Conservation (phyloP, 2,888 invertebrate species). For the Achlya flavicornis region DNA sequence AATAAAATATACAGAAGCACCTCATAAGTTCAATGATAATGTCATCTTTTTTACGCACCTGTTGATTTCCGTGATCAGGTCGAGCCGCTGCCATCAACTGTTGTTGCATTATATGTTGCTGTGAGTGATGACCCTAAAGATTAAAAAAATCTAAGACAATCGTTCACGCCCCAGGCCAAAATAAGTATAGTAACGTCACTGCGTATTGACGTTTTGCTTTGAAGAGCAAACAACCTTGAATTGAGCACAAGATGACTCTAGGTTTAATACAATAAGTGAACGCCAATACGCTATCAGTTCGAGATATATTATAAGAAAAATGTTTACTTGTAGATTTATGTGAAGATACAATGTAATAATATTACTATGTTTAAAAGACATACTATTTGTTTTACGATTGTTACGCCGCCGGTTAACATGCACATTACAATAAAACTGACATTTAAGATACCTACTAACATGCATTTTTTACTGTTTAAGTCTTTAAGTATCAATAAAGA, state of each 20-base stretch:
- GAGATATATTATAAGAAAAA: neutral
- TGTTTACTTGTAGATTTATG: neutral
- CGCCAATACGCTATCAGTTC: neutral
- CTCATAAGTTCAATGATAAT: slow-evolving; percentile 5
- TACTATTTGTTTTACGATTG: neutral
- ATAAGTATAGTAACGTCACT: slow-evolving; percentile 6
- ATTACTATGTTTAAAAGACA: neutral
- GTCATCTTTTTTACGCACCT: slow-evolving; percentile 52
- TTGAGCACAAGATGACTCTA: slow-evolving; percentile 3
- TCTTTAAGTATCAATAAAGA: no score
- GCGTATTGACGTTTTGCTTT: slow-evolving; percentile 3
- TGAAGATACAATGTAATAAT: neutral
- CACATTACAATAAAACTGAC: slow-evolving; percentile 27
- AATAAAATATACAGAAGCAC: slow-evolving; percentile 30
- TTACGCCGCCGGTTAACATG: slow-evolving; percentile 26
- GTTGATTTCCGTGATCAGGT: slow-evolving; percentile 74
- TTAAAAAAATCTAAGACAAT: slow-evolving; percentile 20
- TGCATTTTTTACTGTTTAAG: neutral
- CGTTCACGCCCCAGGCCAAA: slow-evolving; percentile 12
- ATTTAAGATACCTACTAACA: slow-evolving; percentile 21
- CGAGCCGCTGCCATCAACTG: slow-evolving; percentile 71
- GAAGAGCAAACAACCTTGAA: neutral
- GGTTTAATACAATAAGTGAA: neutral
- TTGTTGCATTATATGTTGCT: slow-evolving; percentile 82
- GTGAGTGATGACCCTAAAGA: slow-evolving; percentile 75